Base-by-base conservation (phyloP, 92 coral and sea anemone species). In the Palythoa heliodiscus region DNA sequence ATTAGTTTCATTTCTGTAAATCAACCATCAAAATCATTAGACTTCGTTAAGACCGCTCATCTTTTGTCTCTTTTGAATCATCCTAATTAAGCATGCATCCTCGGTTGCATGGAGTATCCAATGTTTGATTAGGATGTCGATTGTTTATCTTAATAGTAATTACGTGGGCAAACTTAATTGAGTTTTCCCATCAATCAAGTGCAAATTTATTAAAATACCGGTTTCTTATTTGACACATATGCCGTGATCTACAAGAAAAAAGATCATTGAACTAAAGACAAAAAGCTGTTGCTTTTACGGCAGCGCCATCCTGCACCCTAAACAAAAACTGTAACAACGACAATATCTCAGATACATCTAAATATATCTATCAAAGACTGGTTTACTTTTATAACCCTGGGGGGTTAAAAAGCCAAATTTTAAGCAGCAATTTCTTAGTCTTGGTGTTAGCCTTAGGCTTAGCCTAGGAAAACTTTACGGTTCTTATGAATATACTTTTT, bases 111-210 rank as follows among this genome's bases (percentile, higher is more conserved):
- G n/a, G 54, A 57, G 69, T 63, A n/a, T 22, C 4, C 40, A 80
- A 63, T 24, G n/a, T 52, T 47, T 67, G 13, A 48, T 64, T 78
- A 60, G n/a, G 73, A n/a, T 25, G 64, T 43, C 37, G 11, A 24
- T 67, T 39, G 38, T 20, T 15, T 61, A 78, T 35, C 20, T 43
- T 43, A 43, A 43, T 60, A 66, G 66, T 67, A 80, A 80, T 12
- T 80, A 25, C 17, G 66, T 64, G 58, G 72, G 22, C 84, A 80
- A 38, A 25, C 7, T 23, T 66, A 80, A 64, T 38, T 67, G 23
- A 48, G n/a, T 43, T 43, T 80, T 35, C 23, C 25, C 38, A 47
- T 80, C 84, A 63, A 80, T 80, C 84, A 66, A 80, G 53, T 12
- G 8, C 58, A 69, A 69, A 69, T 69, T 15, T 9, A 69, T 69